phyloP scores from a whole-genome alignment of 2,888 invertebrate species.

The Ditylenchus weischeri region DNA sequence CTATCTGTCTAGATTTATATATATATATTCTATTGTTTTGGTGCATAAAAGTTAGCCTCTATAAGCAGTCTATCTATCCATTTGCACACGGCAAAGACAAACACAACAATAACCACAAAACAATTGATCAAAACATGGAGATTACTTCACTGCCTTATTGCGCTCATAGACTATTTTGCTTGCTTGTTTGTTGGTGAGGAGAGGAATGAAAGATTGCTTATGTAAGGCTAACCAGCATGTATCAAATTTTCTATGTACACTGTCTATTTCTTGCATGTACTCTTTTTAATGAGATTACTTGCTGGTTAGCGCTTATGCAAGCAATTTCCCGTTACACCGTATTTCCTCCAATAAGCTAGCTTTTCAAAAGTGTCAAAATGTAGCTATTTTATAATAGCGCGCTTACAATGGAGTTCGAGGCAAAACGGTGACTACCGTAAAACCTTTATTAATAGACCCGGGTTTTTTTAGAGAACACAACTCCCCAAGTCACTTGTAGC shows the following conservation, averaged over 20 bases:
- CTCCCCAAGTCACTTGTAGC: too few species aligned
- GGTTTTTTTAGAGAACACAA: too few species aligned
- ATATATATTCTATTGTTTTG: too few species aligned
- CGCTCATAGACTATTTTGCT: too few species aligned
- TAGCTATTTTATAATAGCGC: too few species aligned
- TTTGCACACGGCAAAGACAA: background rate
- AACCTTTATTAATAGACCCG: too few species aligned
- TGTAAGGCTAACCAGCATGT: background rate
- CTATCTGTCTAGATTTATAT: too few species aligned
- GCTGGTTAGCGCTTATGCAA: conserved; percentile 17
- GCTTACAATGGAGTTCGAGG: too few species aligned
- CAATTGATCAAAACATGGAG: background rate
- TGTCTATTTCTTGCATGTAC: background rate
- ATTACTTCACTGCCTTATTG: too few species aligned
- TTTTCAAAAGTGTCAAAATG: too few species aligned
- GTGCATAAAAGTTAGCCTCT: conserved; percentile 1
- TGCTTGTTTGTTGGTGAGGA: background rate
- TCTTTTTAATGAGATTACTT: conserved; percentile 1
- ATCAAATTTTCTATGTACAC: background rate
- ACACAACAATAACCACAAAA: background rate
- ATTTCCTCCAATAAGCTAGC: background rate
- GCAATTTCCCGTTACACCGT: too few species aligned
- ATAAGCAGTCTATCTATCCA: conserved; percentile 27
- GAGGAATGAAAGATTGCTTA: conserved; percentile 29
- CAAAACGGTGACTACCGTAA: too few species aligned